Evolutionary conservation across 2,797 vertebrate genomes (phyloP).

Genomic region (Hypotaenidia philippensis): DNA sequence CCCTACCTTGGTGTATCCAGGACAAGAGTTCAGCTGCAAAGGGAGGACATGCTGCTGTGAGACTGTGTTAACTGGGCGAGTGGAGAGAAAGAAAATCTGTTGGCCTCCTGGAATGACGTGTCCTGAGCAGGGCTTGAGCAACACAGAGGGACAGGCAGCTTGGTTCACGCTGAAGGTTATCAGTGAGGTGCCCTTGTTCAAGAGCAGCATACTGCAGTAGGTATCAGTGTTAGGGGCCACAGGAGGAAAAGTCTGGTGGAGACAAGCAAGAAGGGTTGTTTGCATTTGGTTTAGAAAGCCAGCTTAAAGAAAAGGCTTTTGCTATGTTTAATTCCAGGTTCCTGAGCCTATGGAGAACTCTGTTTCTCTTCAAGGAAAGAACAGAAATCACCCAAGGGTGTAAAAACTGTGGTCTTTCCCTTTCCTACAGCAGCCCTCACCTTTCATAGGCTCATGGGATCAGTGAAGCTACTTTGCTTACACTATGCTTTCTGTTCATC

Average conservation of each 20-base stretch:
- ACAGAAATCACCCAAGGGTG: neutral
- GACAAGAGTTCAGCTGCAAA: conserved; percentile 87
- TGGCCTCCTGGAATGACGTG: conserved; percentile 83
- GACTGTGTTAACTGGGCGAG: conserved; percentile 78
- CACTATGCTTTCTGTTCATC: neutral
- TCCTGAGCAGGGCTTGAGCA: conserved; percentile 84
- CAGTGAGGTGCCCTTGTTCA: conserved; percentile 83
- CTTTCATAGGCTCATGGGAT: neutral
- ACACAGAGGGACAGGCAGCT: conserved; percentile 74
- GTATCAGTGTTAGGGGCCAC: conserved; percentile 68
- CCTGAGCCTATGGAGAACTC: neutral
- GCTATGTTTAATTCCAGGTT: neutral
- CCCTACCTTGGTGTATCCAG: conserved; percentile 86
- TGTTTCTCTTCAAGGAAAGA: neutral
- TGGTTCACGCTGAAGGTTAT: conserved; percentile 84
- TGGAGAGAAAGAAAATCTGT: conserved; percentile 88
- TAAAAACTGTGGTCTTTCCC: neutral
- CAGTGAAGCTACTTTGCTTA: neutral
- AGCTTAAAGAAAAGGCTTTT: neutral
- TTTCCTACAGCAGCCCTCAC: neutral
- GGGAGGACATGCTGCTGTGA: conserved; percentile 78
- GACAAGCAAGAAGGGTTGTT: neutral
- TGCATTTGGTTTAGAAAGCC: neutral
- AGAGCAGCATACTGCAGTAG: conserved; percentile 85
- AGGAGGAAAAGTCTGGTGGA: conserved; percentile 87